Evolutionary conservation across 2,797 vertebrate genomes (phyloP).

Genomic region (Scolopax rusticola): DNA sequence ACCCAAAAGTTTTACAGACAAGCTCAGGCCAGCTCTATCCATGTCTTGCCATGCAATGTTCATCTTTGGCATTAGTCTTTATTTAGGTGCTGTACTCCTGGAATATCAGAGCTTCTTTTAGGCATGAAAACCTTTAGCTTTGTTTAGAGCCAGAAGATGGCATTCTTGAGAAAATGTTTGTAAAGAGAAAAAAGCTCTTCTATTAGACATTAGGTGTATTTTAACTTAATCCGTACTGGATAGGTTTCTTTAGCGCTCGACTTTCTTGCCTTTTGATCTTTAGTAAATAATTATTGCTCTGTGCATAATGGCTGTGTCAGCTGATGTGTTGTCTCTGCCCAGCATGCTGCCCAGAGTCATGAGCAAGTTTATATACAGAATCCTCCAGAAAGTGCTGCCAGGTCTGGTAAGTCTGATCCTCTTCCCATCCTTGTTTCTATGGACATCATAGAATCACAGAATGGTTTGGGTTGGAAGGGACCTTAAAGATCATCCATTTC

Average conservation of each 20-base stretch:
- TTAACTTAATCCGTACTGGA: background rate
- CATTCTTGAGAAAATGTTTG: constrained; percentile 47
- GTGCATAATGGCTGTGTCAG: background rate
- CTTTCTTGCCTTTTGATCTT: background rate
- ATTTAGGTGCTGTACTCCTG: background rate
- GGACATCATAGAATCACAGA: background rate
- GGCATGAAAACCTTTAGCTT: background rate
- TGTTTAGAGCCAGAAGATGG: constrained; percentile 33
- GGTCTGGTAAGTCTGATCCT: background rate
- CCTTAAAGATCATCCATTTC: no score
- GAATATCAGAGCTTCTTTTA: background rate
- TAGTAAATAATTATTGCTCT: background rate
- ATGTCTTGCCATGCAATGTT: background rate
- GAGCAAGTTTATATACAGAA: constrained; percentile 72
- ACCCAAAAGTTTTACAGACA: background rate
- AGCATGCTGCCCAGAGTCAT: constrained; percentile 45
- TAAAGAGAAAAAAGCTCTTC: background rate
- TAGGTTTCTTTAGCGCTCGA: background rate
- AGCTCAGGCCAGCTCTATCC: background rate
- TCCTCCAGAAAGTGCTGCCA: constrained; percentile 68
- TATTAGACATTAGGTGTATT: background rate
- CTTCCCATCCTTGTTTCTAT: background rate
- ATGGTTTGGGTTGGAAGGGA: no score
- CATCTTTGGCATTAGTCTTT: background rate
- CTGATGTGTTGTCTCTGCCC: background rate